Evolutionary conservation across 2,888 invertebrate species (phyloP).

Genomic region (Chloroclysta siterata): DNA sequence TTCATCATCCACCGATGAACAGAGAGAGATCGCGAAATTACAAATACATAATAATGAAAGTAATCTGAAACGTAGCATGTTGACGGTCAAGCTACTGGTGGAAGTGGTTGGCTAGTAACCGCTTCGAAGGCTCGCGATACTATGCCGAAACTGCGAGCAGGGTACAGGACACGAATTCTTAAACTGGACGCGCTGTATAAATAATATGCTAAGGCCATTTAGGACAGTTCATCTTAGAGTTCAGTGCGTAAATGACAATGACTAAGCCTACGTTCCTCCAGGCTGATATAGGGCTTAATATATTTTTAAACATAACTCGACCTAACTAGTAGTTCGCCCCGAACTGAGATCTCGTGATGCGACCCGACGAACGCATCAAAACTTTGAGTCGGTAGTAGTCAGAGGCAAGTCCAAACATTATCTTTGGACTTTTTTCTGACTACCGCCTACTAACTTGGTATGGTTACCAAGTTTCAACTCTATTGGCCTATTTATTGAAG

Average conservation of each 20-base stretch:
- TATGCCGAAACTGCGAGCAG: constrained; percentile 29
- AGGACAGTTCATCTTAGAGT: constrained; percentile 5
- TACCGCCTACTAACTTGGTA: too few species aligned
- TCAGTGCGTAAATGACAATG: not conserved
- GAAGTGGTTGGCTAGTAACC: constrained; percentile 21
- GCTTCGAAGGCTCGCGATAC: constrained; percentile 29
- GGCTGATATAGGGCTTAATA: not conserved
- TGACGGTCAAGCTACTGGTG: not conserved
- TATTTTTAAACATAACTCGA: not conserved
- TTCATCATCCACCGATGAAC: constrained; percentile 39
- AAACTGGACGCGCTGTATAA: constrained; percentile 11
- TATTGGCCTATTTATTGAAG: too few species aligned
- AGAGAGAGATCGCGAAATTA: constrained; percentile 29
- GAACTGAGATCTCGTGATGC: too few species aligned
- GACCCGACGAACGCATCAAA: too few species aligned
- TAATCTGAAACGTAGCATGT: constrained; percentile 32
- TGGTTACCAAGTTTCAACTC: too few species aligned
- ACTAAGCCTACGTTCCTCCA: not conserved
- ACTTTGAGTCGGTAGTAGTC: too few species aligned
- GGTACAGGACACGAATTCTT: constrained; percentile 16
- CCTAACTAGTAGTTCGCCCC: too few species aligned
- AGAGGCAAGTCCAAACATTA: too few species aligned
- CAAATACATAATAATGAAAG: constrained; percentile 39
- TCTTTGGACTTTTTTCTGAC: too few species aligned
- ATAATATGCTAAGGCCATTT: constrained; percentile 4